A percentile compares a stretch with the other conserved stretches of the same genome.
phyloP scores from a whole-genome alignment of 2,113 vertebrate species.

The Hassar affinis region DNA sequence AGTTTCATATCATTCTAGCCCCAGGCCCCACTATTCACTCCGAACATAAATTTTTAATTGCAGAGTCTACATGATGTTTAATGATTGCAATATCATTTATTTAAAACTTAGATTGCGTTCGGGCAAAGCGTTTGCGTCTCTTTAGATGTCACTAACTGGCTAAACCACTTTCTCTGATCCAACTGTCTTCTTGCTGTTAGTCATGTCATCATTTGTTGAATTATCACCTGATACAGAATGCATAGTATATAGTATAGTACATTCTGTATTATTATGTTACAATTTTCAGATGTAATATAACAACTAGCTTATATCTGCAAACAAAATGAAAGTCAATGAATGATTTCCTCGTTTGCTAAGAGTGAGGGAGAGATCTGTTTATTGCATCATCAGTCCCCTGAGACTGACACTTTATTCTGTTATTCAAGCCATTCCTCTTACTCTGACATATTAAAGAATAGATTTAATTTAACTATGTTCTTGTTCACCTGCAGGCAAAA shows the following conservation, averaged over 20 bases:
- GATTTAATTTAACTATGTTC: constrained; percentile 45
- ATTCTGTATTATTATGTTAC: background rate
- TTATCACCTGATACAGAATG: background rate
- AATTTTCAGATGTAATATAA: too few relatives aligned
- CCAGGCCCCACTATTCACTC: background rate
- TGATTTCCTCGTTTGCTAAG: background rate
- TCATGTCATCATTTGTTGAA: background rate
- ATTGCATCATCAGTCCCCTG: constrained; percentile 18
- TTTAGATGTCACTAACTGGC: background rate
- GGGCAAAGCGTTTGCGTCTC: background rate
- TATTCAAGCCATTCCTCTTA: constrained; percentile 12
- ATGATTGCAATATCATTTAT: background rate
- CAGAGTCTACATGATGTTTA: background rate
- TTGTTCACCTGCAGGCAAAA: constrained; percentile 22
- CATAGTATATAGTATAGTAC: background rate
- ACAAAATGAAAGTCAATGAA: background rate
- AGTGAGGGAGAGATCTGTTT: constrained; percentile 1
- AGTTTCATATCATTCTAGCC: background rate
- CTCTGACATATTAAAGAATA: constrained; percentile 24
- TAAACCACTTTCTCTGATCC: background rate
- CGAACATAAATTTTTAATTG: background rate
- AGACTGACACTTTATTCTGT: constrained; percentile 30
- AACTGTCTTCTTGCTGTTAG: background rate
- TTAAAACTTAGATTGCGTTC: background rate
- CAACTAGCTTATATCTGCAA: too few relatives aligned